Base-by-base conservation (phyloP, 1,140 invertebrate species). In the Drosophila pseudoobscura region DNA sequence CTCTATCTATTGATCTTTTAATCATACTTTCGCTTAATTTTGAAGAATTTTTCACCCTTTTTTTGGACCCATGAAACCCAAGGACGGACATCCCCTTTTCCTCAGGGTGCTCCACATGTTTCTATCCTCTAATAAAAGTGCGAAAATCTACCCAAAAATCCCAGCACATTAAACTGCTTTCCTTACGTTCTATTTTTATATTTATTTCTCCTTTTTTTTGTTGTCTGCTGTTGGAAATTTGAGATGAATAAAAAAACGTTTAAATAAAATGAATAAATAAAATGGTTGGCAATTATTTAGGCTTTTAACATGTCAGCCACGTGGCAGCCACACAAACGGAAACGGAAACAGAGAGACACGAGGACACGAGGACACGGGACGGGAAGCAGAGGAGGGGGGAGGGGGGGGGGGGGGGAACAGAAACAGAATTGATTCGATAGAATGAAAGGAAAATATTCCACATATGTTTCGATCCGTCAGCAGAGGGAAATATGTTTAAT, bases 221-320 rank as follows among this genome's bases (percentile, higher is more conserved):
- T 26, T 26, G 3, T 24, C 5, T 26, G 0, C 24, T 2, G 31
- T 3, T 31, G 31, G 3, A 8, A 31, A 31, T 31, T 31, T 8
- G 0, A 22, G 65, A 66, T 47, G 65, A 66, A 68, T 68, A 69
- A 68, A 68, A 62, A 62, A 51, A 56, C 20, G 17, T 13, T 13
- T 13, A 29, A 31, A 60, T 60, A 70, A 70, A 55, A 61, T 72
- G 70, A 43, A 70, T 61, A 56, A 80, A 80, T 80, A 80, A 80
- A 80, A 80, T 72, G 44, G 62, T 53, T 49, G 72, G 78, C 78
- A 80, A 80, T 80, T 80, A 80, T 80, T 80, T 76, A 72, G 72
- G 78, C 78, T 80, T 80, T 80, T 80, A 80, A 76, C 72, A 80
- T 80, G 78, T 80, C 78, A 80, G 78, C 78, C 78, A 80, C 78